Base-by-base conservation (phyloP, 1,140 invertebrate genomes). In the Acromyrmex charruanus region DNA sequence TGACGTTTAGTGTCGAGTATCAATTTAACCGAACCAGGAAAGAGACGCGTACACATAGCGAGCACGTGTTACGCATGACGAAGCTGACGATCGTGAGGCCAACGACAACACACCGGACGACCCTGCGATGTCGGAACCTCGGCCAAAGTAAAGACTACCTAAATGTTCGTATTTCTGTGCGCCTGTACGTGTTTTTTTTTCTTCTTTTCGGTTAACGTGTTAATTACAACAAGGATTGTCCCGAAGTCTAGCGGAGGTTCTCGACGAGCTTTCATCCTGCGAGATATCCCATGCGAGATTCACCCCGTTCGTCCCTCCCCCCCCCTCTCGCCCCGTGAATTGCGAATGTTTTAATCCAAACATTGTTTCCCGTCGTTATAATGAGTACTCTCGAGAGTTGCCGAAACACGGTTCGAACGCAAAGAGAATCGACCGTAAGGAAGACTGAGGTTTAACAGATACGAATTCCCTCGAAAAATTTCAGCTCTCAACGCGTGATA, bases 161-260 rank as follows among this genome's bases (percentile, higher is more conserved):
- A 63, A 61, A 59, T 68, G 49, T 21, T 75, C 66, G 81, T 31
- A 75, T 51, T 61, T 35, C 12, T 31, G 77, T 51, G 49, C 68
- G 77, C 44, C 75, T 71, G 55, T 51, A 10, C 18, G 18, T 25
- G n/a, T 49, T 3, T 16, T 25, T 25, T 39, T 39, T 35, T 35
- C 4, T 9, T 31, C 31, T 35, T 35, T 35, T 31, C 66, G 35
- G 18, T 71, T 77, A 58, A 63, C 14, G 71, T 72, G 63, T 85
- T 61, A 61, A 77, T 90, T 82, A 39, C 35, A 86, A 77, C 80
- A 87, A 39, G 71, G 85, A 79, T 86, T 61, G 88, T 88, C 88
- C 89, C 80, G 82, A 91, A 87, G 93, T 95, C 94, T 95, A 94
- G 94, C 94, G 93, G 94, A 94, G 94, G 90, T 95, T 95, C 94